Evolutionary conservation across 2,113 vertebrate species (phyloP).

Genomic region (Cepphus grylle): DNA sequence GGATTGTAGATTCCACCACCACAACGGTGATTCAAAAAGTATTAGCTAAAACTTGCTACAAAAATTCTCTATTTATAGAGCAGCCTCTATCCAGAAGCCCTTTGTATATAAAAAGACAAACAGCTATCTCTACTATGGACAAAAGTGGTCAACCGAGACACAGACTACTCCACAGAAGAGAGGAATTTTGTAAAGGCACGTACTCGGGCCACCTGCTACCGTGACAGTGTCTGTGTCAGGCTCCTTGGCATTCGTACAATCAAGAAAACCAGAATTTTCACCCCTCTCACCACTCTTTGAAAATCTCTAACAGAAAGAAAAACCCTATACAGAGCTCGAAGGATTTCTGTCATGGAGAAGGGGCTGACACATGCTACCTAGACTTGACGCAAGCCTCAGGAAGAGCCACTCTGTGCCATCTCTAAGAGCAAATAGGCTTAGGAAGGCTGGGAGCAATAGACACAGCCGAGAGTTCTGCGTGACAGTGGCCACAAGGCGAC

Average conservation of each 20-base stretch:
- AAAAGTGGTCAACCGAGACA: not conserved
- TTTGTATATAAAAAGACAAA: not conserved
- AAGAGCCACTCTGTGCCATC: not conserved
- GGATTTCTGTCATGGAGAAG: not conserved
- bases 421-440: not conserved
- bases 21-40: not conserved
- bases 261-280: not conserved
- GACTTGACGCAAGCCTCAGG: not conserved
- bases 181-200: not conserved
- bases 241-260: not conserved
- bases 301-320: not conserved
- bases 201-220: fast-evolving
- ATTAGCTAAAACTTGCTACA: not conserved
- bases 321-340: not conserved
- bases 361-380: not conserved
- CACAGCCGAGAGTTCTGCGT: not conserved
- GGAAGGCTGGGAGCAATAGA: not conserved
- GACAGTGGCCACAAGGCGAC: constrained; percentile 2
- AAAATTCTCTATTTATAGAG: not conserved
- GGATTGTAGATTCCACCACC: not conserved
- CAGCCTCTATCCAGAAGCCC: not conserved
- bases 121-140: not conserved
- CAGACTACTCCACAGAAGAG: not conserved
- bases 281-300: not conserved
- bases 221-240: not conserved